phyloP scores from a whole-genome alignment of 2,888 invertebrate species.

The Malthinus flaveolus region DNA sequence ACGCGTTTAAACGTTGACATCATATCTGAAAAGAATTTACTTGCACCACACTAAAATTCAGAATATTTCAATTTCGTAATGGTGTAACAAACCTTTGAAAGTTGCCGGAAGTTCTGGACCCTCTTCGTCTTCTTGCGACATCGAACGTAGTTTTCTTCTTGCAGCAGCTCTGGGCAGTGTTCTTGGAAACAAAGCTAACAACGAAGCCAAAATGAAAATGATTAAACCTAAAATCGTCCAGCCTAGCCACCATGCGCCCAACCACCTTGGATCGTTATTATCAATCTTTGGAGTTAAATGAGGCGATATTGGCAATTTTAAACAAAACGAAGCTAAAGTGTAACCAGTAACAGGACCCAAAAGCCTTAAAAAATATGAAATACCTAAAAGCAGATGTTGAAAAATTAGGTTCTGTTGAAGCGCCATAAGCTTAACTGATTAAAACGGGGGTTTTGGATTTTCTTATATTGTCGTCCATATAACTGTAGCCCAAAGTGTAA shows the following conservation, averaged over 20 bases:
- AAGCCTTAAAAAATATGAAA: constrained; percentile 69
- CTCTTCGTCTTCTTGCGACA: constrained; percentile 33
- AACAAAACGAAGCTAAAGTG: constrained; percentile 65
- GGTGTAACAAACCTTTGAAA: not conserved
- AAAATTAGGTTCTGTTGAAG: no score
- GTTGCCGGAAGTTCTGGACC: not conserved
- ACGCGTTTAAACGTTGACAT: constrained; percentile 65
- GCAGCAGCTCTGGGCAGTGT: constrained; percentile 68
- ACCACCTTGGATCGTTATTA: constrained; percentile 73
- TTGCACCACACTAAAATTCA: no score
- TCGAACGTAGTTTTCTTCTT: constrained; percentile 50
- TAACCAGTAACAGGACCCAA: constrained; percentile 72
- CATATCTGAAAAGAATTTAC: constrained; percentile 58
- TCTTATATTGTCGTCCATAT: constrained; percentile 78
- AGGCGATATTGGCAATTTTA: constrained; percentile 69
- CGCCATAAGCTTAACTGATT: constrained; percentile 60
- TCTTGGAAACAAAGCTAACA: constrained; percentile 70
- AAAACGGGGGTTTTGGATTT: constrained; percentile 73
- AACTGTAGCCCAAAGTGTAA: constrained; percentile 70
- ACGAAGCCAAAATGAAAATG: constrained; percentile 62
- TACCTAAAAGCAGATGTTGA: constrained; percentile 52
- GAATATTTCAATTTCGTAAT: no score
- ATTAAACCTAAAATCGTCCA: constrained; percentile 67
- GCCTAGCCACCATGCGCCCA: constrained; percentile 84
- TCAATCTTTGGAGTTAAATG: constrained; percentile 66